A percentile compares a stretch with the other conserved stretches of the same genome.
Conservation (phyloP, 2,888 invertebrate species). For the Macroteleia sp. region DNA sequence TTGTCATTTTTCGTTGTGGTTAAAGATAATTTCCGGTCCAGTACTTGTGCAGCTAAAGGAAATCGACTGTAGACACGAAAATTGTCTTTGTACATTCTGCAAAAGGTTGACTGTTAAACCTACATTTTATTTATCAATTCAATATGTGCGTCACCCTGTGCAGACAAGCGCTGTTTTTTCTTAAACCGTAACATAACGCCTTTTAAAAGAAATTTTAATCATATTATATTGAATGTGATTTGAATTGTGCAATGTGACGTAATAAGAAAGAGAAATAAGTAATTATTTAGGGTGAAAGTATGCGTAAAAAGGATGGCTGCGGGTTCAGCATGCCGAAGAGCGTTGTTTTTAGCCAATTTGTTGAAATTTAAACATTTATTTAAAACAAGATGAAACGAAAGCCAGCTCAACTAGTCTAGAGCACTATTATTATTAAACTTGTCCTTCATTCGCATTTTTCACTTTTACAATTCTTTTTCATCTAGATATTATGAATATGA, state of each 20-base stretch:
- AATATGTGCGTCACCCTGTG: too few relatives aligned
- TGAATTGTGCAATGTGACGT: constrained; percentile 41
- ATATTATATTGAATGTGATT: too few relatives aligned
- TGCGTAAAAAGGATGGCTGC: constrained; percentile 70
- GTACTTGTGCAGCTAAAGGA: too few relatives aligned
- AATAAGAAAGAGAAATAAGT: background rate
- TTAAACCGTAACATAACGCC: too few relatives aligned
- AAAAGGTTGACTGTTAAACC: too few relatives aligned
- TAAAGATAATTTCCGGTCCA: too few relatives aligned
- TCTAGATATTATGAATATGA: constrained; percentile 10
- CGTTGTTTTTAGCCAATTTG: constrained; percentile 75
- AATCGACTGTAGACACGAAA: too few relatives aligned
- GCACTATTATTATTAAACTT: constrained; percentile 75
- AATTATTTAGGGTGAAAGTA: constrained; percentile 35
- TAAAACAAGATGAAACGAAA: constrained; percentile 72
- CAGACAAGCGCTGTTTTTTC: too few relatives aligned
- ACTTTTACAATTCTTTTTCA: constrained; percentile 1
- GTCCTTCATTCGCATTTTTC: constrained; percentile 50
- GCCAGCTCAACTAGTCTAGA: constrained; percentile 84
- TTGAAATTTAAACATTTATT: constrained; percentile 74
- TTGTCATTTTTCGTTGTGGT: too few relatives aligned
- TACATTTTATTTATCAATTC: too few relatives aligned
- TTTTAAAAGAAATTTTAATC: too few relatives aligned
- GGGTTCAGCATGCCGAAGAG: constrained; percentile 74
- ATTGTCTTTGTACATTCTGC: too few relatives aligned